Conservation (phyloP, 2,888 invertebrate species). For the Mechanitis messenoides region DNA sequence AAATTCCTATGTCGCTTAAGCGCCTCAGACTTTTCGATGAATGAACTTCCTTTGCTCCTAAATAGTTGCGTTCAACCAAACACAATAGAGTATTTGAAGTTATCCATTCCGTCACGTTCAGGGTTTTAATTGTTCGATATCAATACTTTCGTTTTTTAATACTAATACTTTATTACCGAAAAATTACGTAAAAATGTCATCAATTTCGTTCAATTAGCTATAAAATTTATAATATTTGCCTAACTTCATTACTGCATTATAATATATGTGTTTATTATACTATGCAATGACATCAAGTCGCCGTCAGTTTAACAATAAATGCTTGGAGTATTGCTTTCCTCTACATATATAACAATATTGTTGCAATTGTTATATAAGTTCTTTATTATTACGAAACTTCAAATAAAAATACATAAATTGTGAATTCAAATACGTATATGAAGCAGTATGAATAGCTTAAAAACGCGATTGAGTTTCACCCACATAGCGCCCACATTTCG, state of each 20-base stretch:
- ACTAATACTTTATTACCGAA: not conserved
- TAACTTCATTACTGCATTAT: too few relatives aligned
- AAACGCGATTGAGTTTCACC: conserved; percentile 56
- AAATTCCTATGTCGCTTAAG: conserved; percentile 62
- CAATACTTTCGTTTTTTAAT: conserved; percentile 12
- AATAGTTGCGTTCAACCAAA: conserved; percentile 39
- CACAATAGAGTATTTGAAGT: conserved; percentile 24
- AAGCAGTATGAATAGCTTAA: conserved; percentile 34
- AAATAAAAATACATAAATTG: not conserved
- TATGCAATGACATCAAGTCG: too few relatives aligned
- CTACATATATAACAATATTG: too few relatives aligned
- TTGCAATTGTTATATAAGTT: too few relatives aligned
- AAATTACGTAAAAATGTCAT: too few relatives aligned
- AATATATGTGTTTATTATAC: too few relatives aligned
- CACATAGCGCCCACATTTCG: conserved; percentile 67
- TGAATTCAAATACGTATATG: not conserved
- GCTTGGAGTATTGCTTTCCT: too few relatives aligned
- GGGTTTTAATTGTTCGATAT: not conserved
- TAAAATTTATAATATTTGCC: too few relatives aligned
- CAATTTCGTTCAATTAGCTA: too few relatives aligned
- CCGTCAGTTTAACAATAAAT: too few relatives aligned
- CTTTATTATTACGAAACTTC: too few relatives aligned
- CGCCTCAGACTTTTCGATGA: conserved; percentile 54
- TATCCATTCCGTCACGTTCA: conserved; percentile 8
- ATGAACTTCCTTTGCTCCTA: conserved; percentile 51